phyloP scores from a whole-genome alignment of 2,797 vertebrate species.

The Siniperca scherzeri region DNA sequence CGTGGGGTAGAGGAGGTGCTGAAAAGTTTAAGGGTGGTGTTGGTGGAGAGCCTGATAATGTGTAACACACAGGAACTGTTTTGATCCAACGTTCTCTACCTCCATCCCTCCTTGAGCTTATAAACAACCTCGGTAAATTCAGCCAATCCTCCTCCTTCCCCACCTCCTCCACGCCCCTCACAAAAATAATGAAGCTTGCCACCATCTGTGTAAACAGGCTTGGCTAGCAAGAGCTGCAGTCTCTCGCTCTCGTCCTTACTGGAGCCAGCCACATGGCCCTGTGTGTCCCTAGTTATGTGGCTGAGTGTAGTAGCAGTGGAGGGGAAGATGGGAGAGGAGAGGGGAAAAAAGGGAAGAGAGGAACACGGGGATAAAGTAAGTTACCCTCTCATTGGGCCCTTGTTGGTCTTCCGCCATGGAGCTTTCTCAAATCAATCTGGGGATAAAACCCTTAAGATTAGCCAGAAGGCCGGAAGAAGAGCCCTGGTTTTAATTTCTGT shows the following conservation, averaged over 20 bases:
- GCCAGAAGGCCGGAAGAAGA: slow-evolving; percentile 74
- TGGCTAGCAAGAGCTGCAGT: slow-evolving; percentile 58
- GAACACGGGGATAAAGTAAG: slow-evolving; percentile 47
- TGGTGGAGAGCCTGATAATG: slow-evolving; percentile 37
- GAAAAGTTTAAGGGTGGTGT: slow-evolving; percentile 22
- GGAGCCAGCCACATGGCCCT: slow-evolving; percentile 34
- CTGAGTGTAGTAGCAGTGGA: slow-evolving; percentile 44
- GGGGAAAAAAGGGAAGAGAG: slow-evolving; percentile 18
- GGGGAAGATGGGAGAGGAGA: slow-evolving; percentile 36
- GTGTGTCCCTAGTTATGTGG: slow-evolving; percentile 41
- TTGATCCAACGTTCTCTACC: slow-evolving; percentile 58
- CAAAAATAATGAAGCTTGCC: slow-evolving; percentile 85
- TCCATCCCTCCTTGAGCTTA: slow-evolving; percentile 61
- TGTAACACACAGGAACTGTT: slow-evolving; percentile 53
- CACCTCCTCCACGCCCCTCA: slow-evolving; percentile 76
- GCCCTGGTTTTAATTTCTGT: slow-evolving; percentile 75
- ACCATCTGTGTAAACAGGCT: slow-evolving; percentile 87
- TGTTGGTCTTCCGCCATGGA: slow-evolving; percentile 65
- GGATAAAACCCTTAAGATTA: slow-evolving; percentile 77
- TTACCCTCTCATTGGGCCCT: slow-evolving; percentile 64
- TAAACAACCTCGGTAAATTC: slow-evolving; percentile 78
- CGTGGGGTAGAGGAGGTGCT: slow-evolving; percentile 15
- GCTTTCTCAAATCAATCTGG: slow-evolving; percentile 69
- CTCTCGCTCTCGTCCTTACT: slow-evolving; percentile 35
- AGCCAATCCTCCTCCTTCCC: slow-evolving; percentile 63